Conservation (phyloP, 2,888 invertebrate species). For the Agonopterix subpropinquella region DNA sequence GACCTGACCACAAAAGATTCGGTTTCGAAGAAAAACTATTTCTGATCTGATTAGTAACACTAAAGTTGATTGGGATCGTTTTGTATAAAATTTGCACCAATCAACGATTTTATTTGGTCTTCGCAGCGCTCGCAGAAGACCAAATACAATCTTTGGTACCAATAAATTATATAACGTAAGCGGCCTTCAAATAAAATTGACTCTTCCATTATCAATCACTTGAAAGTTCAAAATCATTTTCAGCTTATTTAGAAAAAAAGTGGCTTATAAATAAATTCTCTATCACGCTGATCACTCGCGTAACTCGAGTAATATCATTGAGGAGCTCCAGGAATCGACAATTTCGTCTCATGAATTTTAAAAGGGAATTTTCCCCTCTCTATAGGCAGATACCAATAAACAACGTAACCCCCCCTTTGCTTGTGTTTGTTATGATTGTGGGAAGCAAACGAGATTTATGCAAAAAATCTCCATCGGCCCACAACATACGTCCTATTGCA, state of each 20-base stretch:
- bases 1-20: too few relatives aligned
- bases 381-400: too few relatives aligned
- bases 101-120: too few relatives aligned
- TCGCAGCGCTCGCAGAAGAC: too few relatives aligned
- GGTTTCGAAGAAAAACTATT: background rate
- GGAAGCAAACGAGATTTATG: too few relatives aligned
- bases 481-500: too few relatives aligned
- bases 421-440: too few relatives aligned
- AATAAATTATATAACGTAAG: too few relatives aligned
- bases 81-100: background rate
- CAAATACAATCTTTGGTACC: too few relatives aligned
- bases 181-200: too few relatives aligned
- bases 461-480: too few relatives aligned
- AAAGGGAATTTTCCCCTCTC: slow-evolving; percentile 20
- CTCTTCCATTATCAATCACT: background rate
- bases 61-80: background rate
- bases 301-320: slow-evolving; percentile 15
- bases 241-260: background rate
- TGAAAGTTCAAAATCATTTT: background rate
- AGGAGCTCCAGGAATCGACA: slow-evolving; percentile 18
- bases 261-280: slow-evolving; percentile 9
- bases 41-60: background rate
- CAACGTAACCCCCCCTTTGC: slow-evolving; percentile 1
- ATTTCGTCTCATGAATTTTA: slow-evolving; percentile 37
- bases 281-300: slow-evolving; percentile 14